Evolutionary conservation across 2,113 vertebrate species (phyloP).

Genomic region (Chloroceryle aenea): DNA sequence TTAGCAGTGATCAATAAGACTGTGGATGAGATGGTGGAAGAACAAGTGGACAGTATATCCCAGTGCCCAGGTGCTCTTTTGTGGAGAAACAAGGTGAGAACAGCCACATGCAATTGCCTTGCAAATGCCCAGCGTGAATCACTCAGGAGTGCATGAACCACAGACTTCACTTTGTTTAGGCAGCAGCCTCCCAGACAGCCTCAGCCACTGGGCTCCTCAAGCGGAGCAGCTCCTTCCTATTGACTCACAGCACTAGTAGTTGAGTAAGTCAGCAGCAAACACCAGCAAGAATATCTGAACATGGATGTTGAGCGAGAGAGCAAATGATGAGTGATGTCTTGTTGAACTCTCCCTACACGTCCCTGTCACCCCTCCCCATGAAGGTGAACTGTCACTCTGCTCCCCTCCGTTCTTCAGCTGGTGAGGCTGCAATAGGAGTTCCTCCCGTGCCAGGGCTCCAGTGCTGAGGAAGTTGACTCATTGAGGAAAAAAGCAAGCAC

Average conservation of each 20-base stretch:
- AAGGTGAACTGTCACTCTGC: not conserved
- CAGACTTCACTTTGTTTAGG: not conserved
- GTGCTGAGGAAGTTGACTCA: conserved; percentile 27
- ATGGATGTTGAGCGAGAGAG: not conserved
- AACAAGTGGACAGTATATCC: not conserved
- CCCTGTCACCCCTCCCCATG: not conserved
- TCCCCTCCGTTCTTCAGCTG: not conserved
- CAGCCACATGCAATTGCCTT: not conserved
- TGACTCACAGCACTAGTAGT: not conserved
- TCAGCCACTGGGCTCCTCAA: rapidly evolving
- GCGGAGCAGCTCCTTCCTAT: not conserved
- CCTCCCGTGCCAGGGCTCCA: not conserved
- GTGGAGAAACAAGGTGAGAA: not conserved
- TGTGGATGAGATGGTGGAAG: not conserved
- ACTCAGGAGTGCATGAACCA: not conserved
- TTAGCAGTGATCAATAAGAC: rapidly evolving
- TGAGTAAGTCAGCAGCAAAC: not conserved
- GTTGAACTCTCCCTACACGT: rapidly evolving
- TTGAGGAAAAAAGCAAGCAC: not conserved
- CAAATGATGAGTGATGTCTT: not conserved
- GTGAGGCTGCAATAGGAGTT: not conserved
- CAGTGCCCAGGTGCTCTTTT: not conserved
- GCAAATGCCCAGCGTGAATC: not conserved
- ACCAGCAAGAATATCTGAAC: not conserved
- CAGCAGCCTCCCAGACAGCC: rapidly evolving